Evolutionary conservation across 1,140 invertebrate genomes (phyloP), one percentile per base, ranked within the genome.

Genomic region (Onthophagus taurus): DNA sequence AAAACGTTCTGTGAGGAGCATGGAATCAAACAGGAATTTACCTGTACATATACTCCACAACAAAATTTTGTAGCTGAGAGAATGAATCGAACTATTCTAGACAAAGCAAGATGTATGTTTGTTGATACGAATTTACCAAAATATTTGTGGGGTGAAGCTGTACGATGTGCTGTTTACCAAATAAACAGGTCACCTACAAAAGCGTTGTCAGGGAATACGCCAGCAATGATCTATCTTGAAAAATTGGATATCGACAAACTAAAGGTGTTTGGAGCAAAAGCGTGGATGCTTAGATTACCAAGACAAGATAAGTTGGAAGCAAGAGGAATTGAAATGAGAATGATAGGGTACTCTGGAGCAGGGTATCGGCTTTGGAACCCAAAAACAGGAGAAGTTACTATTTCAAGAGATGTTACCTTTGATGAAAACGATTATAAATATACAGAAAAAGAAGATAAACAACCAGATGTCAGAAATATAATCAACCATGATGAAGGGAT

Each of bases 81-180:
- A 34, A 37, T 44, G 48, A 48, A 48, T 13, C 30, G 47, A 37
- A 35, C 43, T 24, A 5, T 50, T 14, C 37, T 45, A 23, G 45
- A 51, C 23, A 52, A 44, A n/a, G 44, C 37, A 12, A 44, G 52
- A 42, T 23, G 36, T 35, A 45, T 45, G 41, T n/a, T 51, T 37
- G 42, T 54, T 21, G 49, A 57, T 8, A 47, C 50, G 12, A 44
- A 54, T 14, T 16, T 59, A 23, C 14, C 42, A 8, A 53, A 43
- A 29, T 13, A 49, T 31, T 38, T 59, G 17, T 61, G 57, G 59
- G 52, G 43, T 23, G 57, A 60, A 51, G 55, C 60, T 9, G 39
- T 62, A 12, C n/a, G 16, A 8, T 37, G 39, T 29, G 26, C 55
- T 18, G 38, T 43, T 0, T 64, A 59, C 23, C 14, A 57, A 9